Base-by-base conservation (phyloP, 2,797 vertebrate genomes). In the Sebastes itinus region DNA sequence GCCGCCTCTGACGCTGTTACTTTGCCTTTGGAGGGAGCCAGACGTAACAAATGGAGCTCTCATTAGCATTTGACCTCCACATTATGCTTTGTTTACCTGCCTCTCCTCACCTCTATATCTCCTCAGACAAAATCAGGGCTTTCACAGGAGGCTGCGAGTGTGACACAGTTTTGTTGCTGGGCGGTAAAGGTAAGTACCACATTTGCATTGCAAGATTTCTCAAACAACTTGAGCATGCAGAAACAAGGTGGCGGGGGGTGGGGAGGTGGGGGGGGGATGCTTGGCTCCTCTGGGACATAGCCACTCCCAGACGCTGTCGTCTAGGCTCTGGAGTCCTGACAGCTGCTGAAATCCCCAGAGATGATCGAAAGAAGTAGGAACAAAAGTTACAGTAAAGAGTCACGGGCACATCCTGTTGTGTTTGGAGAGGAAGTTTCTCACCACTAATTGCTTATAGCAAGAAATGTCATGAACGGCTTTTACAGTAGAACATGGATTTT, bases 61-160 rank as follows among this genome's bases (percentile, higher is more conserved):
- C 90, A 94, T 95, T 94, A 94, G 93, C 92, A 95, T 94, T 94
- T 94, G 92, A 94, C 94, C 94, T 94, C 92, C 81, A 92, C 92
- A 91, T 93, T 87, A 89, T 90, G 91, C 90, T 93, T 92, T 94
- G 94, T 95, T 95, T 94, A 94, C 94, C 90, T 90, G 89, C 91
- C 74, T 92, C 85, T 84, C 73, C 79, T 92, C 90, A 87, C 88
- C 91, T 91, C 87, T 82, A 87, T 84, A 88, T 93, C 89, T 92
- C 89, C 89, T 92, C 86, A 87, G 92, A 90, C 87, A 88, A 92
- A 94, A 93, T 85, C 87, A 75, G 90, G 89, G 80, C 90, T 92
- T 79, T 87, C 75, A 64, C 86, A 64, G 66, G 46, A 87, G 63
- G 72, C 81, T 85, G 72, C 25, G 33, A 78, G 77, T 65, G 90